These are phyloP conservation scores for Prolemur simus DNA, from an alignment of 2,113 vertebrate genomes.

Conservation along the genomic window DNA sequence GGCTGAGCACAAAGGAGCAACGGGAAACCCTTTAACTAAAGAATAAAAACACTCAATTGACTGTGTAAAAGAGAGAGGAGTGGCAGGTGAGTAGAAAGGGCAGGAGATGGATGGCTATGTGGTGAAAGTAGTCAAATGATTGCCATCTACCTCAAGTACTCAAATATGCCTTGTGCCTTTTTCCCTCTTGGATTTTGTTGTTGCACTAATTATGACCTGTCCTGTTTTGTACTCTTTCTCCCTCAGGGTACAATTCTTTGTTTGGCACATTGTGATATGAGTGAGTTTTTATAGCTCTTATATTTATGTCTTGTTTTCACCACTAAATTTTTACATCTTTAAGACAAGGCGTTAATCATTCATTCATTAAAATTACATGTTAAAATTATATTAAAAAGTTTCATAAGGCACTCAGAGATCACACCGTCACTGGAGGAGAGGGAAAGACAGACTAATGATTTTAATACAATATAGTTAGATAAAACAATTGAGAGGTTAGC, in stretches of 20 bases:
- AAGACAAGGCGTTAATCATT: background rate
- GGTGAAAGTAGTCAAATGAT: background rate
- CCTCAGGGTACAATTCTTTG: background rate
- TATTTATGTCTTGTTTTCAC: background rate
- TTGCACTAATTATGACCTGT: background rate
- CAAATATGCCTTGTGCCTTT: background rate
- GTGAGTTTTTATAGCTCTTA: background rate
- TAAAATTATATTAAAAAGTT: background rate
- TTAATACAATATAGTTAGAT: background rate
- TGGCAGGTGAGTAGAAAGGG: conserved; percentile 71
- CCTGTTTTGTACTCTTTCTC: rapidly evolving
- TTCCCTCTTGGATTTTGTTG: background rate
- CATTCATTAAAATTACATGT: background rate
- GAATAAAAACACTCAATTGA: conserved; percentile 72
- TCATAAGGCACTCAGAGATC: background rate
- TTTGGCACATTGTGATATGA: background rate
- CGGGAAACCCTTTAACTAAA: conserved; percentile 73
- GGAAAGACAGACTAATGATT: background rate
- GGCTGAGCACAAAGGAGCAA: conserved; percentile 70
- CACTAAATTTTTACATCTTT: background rate
- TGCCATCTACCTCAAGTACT: background rate
- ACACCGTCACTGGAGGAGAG: background rate
- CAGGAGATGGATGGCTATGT: conserved; percentile 45
- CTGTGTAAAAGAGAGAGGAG: conserved; percentile 69
- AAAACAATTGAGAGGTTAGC: background rate